Evolutionary conservation across 2,797 vertebrate species (phyloP), one percentile per base, ranked within the genome.

Genomic region (Perodicticus potto): DNA sequence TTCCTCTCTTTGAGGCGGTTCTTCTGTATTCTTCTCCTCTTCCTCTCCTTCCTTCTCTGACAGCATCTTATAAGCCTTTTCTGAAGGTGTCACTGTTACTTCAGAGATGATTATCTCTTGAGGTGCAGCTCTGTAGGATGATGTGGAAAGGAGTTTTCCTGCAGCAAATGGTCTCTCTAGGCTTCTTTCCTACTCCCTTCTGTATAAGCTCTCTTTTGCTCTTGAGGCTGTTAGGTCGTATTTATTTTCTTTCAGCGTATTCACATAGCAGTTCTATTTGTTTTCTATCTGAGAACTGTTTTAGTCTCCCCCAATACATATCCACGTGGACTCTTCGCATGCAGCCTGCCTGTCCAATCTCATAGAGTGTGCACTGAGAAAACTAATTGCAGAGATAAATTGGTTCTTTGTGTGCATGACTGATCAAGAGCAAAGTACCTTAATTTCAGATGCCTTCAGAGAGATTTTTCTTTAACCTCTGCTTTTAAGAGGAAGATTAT

Each of bases 21-120:
- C 99, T 53, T 99, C 99, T 92, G 99, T 98, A 2, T 99, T 99
- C 63, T 99, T 99, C 8, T 99, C 99, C 0, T 99, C 99, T 2
- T 99, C 99, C 1, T 99, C 99, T 27, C 99, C 99, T 96, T 99
- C 99, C 97, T 99, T 99, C 98, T 99, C 99, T 0, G 99, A 99
- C 0, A 99, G 99, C 80, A 99, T 99, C 98, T 99, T 99, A 0
- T 99, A 99, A 1, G 99, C 99, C 97, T 99, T 99, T 97, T 99
- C 99, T 0, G 99, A 99, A 0, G 99, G 99, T 0, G 99, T 99
- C 81, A 99, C 99, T 0, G 99, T 99, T 95, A 99, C 99, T 0
- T 99, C 99, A 0, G 65, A n/a, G n/a, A 67, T 67, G 69, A 20
- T 70, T 55, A 14, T 61, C 82, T 57, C 29, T 83, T 92, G 49